These are phyloP conservation scores for Schizotus pectinicornis DNA, from an alignment of 2,888 invertebrate species.

Conservation along the genomic window DNA sequence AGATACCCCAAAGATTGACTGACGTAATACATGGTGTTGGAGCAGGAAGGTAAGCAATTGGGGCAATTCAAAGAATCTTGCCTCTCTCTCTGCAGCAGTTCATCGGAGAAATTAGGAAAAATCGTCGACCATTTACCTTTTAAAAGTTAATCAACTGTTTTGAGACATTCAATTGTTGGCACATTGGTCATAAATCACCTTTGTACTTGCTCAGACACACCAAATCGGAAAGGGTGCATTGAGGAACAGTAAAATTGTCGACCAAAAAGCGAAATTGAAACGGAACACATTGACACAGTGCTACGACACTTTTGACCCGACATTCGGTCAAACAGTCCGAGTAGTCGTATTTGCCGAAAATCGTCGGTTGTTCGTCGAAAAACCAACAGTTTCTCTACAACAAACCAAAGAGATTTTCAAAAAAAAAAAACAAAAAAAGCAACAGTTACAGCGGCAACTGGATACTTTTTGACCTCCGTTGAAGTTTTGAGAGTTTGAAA, in stretches of 20 bases:
- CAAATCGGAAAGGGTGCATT: constrained; percentile 63
- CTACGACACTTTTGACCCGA: constrained; percentile 61
- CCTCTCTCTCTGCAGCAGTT: constrained; percentile 56
- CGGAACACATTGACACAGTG: constrained; percentile 64
- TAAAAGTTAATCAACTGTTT: constrained; percentile 4
- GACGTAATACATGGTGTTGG: constrained; percentile 62
- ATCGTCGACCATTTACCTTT: constrained; percentile 61
- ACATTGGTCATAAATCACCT: too few species aligned
- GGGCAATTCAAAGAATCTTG: constrained; percentile 64
- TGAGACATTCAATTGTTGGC: too few species aligned
- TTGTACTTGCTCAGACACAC: constrained; percentile 59
- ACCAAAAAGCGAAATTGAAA: constrained; percentile 60
- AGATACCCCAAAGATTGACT: constrained; percentile 14
- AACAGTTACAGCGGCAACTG: constrained; percentile 34
- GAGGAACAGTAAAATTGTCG: constrained; percentile 44
- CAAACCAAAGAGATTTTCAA: too few species aligned
- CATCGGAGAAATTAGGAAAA: constrained; percentile 50
- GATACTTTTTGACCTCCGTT: constrained; percentile 37
- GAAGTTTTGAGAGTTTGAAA: constrained; percentile 41
- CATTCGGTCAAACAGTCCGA: constrained; percentile 67
- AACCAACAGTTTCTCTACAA: constrained; percentile 43
- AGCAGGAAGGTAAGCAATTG: constrained; percentile 66
- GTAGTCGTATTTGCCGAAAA: constrained; percentile 59
- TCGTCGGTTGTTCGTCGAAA: constrained; percentile 38
- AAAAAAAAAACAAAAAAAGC: too few species aligned